phyloP scores from a whole-genome alignment of 2,888 invertebrate genomes.

The Acrobasis consociella region DNA sequence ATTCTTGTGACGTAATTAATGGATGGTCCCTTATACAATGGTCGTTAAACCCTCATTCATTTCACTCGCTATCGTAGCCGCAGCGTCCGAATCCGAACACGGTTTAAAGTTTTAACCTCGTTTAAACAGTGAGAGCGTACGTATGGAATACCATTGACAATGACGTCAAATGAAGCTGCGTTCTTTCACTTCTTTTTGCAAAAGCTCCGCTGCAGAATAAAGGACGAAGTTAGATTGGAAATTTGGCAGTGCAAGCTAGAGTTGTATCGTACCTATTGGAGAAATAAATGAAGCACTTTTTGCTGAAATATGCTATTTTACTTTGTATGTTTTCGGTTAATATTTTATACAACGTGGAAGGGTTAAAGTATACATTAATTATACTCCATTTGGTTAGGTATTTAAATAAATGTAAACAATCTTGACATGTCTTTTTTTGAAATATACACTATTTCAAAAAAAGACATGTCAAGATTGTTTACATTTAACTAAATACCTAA shows the following conservation, averaged over 20 bases:
- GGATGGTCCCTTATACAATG: not conserved
- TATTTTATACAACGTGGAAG: too few species aligned
- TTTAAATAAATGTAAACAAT: too few species aligned
- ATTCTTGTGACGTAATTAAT: too few species aligned
- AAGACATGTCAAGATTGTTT: too few species aligned
- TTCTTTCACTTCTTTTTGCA: constrained; percentile 10
- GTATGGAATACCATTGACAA: constrained; percentile 43
- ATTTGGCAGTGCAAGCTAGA: constrained; percentile 1
- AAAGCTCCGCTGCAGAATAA: not conserved
- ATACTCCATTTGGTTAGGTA: too few species aligned
- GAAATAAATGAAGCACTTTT: not conserved
- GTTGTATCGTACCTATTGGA: not conserved
- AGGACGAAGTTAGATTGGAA: not conserved
- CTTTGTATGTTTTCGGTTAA: too few species aligned
- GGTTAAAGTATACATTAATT: too few species aligned
- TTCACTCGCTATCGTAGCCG: constrained; percentile 8
- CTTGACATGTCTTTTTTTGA: too few species aligned
- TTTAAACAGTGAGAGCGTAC: constrained; percentile 23
- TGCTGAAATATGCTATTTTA: too few species aligned
- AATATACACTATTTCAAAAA: too few species aligned
- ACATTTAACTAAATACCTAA: too few species aligned
- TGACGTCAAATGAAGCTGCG: constrained; percentile 42
- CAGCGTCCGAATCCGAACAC: constrained; percentile 20
- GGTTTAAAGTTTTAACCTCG: constrained; percentile 19
- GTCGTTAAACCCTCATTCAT: not conserved